Evolutionary conservation across 1,140 invertebrate species (phyloP).

Genomic region (Zaprionus tsacasi): DNA sequence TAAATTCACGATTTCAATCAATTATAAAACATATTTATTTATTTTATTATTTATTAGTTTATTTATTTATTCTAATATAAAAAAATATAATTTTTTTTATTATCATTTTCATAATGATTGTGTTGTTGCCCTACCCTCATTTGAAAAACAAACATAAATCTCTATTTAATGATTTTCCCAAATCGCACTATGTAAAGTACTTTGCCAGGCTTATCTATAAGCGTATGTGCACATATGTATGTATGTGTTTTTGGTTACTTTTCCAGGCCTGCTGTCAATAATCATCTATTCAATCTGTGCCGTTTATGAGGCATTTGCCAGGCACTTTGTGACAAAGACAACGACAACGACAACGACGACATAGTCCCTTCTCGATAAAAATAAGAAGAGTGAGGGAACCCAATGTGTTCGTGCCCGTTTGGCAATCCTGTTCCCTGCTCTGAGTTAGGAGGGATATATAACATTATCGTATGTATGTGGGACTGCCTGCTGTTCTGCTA

Average conservation of each 20-base stretch:
- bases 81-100: background rate
- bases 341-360: slow-evolving; percentile 4
- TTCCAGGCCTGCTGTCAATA: slow-evolving; percentile 25
- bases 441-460: no score
- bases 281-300: slow-evolving; percentile 50
- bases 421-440: slow-evolving; percentile 30
- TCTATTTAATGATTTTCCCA: background rate
- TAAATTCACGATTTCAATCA: no score
- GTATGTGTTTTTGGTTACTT: background rate
- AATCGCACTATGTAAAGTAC: background rate
- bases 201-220: background rate
- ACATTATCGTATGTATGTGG: background rate
- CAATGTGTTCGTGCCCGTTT: slow-evolving; percentile 30
- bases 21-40: background rate
- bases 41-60: background rate
- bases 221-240: background rate
- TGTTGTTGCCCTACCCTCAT: background rate
- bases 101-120: no score
- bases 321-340: slow-evolving; percentile 37
- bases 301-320: slow-evolving; percentile 52
- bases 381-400: slow-evolving; percentile 1
- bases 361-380: slow-evolving; percentile 36
- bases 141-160: background rate
- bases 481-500: slow-evolving; percentile 62
- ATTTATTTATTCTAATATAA: no score